Evolutionary conservation across 2,113 vertebrate genomes (phyloP).

Genomic region (Sclerurus mexicanus): DNA sequence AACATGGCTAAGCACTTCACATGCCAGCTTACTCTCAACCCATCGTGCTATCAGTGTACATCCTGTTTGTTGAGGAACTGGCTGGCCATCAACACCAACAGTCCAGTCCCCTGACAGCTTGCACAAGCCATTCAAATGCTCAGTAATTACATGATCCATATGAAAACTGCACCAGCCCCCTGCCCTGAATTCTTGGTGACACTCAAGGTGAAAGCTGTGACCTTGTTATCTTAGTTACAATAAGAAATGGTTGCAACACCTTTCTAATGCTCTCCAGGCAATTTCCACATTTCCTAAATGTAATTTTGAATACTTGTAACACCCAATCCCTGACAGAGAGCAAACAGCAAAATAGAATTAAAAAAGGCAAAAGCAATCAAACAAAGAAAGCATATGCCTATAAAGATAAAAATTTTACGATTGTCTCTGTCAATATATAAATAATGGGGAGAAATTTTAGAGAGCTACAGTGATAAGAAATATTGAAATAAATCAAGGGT

Average conservation of each 20-base stretch:
- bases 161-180: neutral
- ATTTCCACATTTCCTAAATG: neutral
- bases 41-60: neutral
- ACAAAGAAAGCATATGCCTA: neutral
- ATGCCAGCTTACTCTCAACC: neutral
- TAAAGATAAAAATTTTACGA: neutral
- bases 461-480: neutral
- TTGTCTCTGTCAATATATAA: neutral
- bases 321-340: neutral
- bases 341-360: neutral
- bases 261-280: neutral
- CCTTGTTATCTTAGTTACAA: neutral
- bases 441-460: neutral
- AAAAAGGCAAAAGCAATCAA: neutral
- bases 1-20: neutral
- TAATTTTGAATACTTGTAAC: constrained; percentile 4
- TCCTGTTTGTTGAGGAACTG: neutral
- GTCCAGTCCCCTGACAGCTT: neutral
- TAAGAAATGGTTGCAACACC: neutral
- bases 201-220: neutral
- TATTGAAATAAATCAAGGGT: neutral
- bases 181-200: neutral
- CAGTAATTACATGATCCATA: neutral
- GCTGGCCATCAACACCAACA: neutral
- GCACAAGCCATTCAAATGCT: neutral